Evolutionary conservation across 2,113 vertebrate genomes (phyloP), one percentile per base, ranked within the genome.

Genomic region (Vidua macroura): DNA sequence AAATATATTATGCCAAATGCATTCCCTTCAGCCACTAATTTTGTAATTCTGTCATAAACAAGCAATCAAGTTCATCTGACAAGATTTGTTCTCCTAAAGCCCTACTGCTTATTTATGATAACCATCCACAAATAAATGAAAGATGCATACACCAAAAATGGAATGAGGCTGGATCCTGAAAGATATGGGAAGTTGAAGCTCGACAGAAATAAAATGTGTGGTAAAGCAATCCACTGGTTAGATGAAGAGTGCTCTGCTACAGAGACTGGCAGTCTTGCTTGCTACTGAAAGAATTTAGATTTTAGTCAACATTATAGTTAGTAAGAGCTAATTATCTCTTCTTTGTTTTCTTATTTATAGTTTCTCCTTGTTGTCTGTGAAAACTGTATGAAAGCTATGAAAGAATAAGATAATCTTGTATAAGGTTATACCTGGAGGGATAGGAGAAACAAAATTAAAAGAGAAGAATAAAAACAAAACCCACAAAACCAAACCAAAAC

Each of bases 11-110:
- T 93, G 73, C 94, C 83, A 93, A 96, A 91, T 93, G 39, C 69
- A 84, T 95, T 93, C 94, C 80, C 77, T 95, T 95, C 69, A 94
- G 73, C 86, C 80, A 93, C 91, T 92, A 94, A 95, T 96, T 96
- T 88, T 83, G 76, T 91, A 92, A 94, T 92, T 94, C 83, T 95
- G 80, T 78, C 80, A 88, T 90, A 96, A 96, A 94, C 73, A 94
- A 93, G 92, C 88, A 92, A 96, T 93, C 76, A 86, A 74, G 52
- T 95, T 94, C 62, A 67, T 88, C 88, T 91, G 92, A 93, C 86
- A 92, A 91, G 86, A 92, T 92, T 88, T 0, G 5, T 94, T 95
- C 80, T 93, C 60, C 83, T 90, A 68, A 91, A 93, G 24, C 48
- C 79, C 68, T 51, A 72, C 35, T 94, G 56, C 51, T 92, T 95